Percentiles rank a stretch among this genome's conserved stretches.
Evolutionary conservation across 2,888 invertebrate species (phyloP).

Genomic region (Sinohyriopsis cumingii): DNA sequence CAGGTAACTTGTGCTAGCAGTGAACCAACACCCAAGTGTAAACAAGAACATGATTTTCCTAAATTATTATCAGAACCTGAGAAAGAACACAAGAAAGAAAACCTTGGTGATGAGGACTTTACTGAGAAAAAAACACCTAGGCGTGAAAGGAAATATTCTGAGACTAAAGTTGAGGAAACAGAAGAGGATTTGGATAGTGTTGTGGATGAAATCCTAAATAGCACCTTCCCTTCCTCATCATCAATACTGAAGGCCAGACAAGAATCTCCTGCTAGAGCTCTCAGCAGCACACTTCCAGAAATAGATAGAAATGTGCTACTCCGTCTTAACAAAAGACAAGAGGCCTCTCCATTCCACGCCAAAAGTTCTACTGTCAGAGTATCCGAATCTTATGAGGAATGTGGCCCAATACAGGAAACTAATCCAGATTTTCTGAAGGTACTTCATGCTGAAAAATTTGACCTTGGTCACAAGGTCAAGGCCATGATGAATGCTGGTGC

Average conservation of each 20-base stretch:
- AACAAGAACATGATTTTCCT: too few relatives aligned
- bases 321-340: slow-evolving; percentile 41
- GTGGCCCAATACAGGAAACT: slow-evolving; percentile 35
- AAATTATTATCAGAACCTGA: background rate
- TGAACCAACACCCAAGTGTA: too few relatives aligned
- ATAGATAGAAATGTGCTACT: slow-evolving; percentile 49
- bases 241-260: slow-evolving; percentile 43
- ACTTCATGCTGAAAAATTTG: slow-evolving; percentile 47
- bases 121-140: slow-evolving; percentile 28
- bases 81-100: background rate
- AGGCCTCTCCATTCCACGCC: slow-evolving; percentile 60
- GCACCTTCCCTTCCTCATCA: slow-evolving; percentile 44
- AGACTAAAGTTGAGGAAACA: slow-evolving; percentile 41
- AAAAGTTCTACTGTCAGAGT: slow-evolving; percentile 24
- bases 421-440: slow-evolving; percentile 49
- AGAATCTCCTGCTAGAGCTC: slow-evolving; percentile 29
- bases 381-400: slow-evolving; percentile 38
- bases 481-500: slow-evolving; percentile 54
- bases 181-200: slow-evolving; percentile 59
- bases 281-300: slow-evolving; percentile 54
- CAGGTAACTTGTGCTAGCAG: too few relatives aligned
- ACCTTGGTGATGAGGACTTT: background rate
- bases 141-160: slow-evolving; percentile 53
- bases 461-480: slow-evolving; percentile 50
- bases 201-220: slow-evolving; percentile 66